These are phyloP conservation scores for Beris morrisii DNA, from an alignment of 2,888 invertebrate species.

Conservation along the genomic window DNA sequence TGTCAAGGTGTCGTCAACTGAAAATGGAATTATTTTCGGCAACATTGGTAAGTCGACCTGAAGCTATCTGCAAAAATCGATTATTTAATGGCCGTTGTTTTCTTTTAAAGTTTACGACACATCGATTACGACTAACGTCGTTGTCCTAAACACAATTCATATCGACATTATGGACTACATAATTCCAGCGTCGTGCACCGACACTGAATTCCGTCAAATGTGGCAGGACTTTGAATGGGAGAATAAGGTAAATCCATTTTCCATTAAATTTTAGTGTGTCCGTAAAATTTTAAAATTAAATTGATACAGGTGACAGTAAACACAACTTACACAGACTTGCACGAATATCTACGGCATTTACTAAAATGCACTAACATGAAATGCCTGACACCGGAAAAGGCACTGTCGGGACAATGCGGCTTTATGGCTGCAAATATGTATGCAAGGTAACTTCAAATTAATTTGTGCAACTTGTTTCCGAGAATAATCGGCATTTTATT, in stretches of 20 bases:
- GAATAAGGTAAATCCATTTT: conserved; percentile 88
- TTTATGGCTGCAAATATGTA: conserved; percentile 99
- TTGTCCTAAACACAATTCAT: conserved; percentile 98
- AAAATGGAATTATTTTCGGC: conserved; percentile 99
- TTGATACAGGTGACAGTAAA: conserved; percentile 69
- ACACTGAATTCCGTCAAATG: conserved; percentile 97
- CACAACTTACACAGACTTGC: conserved; percentile 88
- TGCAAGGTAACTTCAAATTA: conserved; percentile 63
- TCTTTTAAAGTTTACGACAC: conserved; percentile 87
- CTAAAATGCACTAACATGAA: conserved; percentile 98
- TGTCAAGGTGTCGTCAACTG: conserved; percentile 98
- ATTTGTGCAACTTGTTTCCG: no score
- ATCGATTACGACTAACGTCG: conserved; percentile 76
- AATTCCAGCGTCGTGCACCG: conserved; percentile 90
- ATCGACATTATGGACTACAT: conserved; percentile 99
- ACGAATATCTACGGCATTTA: conserved; percentile 90
- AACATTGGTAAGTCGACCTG: conserved; percentile 75
- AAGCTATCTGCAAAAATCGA: conserved; percentile 20
- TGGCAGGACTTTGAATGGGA: conserved; percentile 99
- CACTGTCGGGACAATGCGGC: conserved; percentile 94
- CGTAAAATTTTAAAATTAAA: not conserved
- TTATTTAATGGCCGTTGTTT: no score
- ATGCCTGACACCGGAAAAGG: conserved; percentile 96
- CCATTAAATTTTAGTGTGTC: not conserved
- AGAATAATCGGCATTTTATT: not conserved